Conservation (phyloP, 2,888 invertebrate genomes). For the Clepsis dumicolana region DNA sequence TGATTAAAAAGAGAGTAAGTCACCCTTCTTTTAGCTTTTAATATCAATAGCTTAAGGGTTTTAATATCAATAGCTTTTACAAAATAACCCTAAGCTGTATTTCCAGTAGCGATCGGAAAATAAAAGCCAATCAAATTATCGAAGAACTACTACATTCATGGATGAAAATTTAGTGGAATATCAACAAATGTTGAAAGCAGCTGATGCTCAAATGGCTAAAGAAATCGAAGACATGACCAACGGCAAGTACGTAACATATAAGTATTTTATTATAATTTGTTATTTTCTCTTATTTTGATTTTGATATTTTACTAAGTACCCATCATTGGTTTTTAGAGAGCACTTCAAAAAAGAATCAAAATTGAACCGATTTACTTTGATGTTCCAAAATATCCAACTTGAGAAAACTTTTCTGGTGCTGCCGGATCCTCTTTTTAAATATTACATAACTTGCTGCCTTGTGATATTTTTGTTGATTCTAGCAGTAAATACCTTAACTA, state of each 20-base stretch:
- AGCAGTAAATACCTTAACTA: conserved; percentile 72
- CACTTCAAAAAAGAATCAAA: conserved; percentile 87
- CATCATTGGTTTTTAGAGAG: conserved; percentile 83
- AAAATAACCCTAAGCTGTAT: conserved; percentile 50
- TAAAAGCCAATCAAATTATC: conserved; percentile 67
- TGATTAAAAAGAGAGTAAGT: conserved; percentile 65
- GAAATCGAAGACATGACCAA: conserved; percentile 94
- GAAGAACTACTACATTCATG: conserved; percentile 89
- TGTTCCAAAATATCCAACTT: conserved; percentile 81
- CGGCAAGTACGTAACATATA: conserved; percentile 83
- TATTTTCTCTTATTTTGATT: neutral
- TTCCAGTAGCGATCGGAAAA: conserved; percentile 83
- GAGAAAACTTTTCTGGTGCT: conserved; percentile 91
- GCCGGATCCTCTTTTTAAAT: conserved; percentile 94
- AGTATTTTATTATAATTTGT: neutral
- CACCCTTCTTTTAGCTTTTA: neutral
- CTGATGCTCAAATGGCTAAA: conserved; percentile 91
- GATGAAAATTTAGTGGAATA: conserved; percentile 88
- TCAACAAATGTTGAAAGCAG: conserved; percentile 88
- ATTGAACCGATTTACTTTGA: conserved; percentile 82
- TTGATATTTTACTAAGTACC: neutral
- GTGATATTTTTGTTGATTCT: conserved; percentile 69
- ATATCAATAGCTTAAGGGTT: neutral
- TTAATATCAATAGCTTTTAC: neutral
- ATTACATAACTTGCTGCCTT: conserved; percentile 85